Evolutionary conservation across 2,797 vertebrate genomes (phyloP), one percentile per base, ranked within the genome.

Genomic region (Alosa sapidissima): DNA sequence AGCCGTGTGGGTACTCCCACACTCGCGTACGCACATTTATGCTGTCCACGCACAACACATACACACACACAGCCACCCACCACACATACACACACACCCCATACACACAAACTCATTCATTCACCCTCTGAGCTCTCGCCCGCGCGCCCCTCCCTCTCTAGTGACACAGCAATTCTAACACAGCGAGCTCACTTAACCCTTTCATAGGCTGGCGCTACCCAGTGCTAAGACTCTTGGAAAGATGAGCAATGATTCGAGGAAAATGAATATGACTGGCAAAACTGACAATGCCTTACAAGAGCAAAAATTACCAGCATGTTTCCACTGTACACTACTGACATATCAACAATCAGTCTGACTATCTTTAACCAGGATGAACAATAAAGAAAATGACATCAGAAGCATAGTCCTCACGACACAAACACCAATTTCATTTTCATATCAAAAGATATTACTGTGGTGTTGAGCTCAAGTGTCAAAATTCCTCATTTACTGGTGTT

Each of bases 161-260:
- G 60, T 95, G 94, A 94, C 91, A 89, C 89, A 90, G 92, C 91
- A 83, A 84, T 91, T 93, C 68, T 87, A 49, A 81, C 89, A 81
- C 78, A 85, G 14, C 83, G 86, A 86, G 83, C 19, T 16, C 81
- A 89, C 72, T 92, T 91, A 91, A 93, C 90, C 89, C 88, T 87
- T 90, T 78, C 86, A 86, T 48, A 90, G 89, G 88, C 92, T 89
- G 54, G 72, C 72, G 6, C 72, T 78, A 21, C 72, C 72, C 72
- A 19, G 10, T 5, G 8, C 72, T 78, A 16, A 13, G 72, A 78
- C 14, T 78, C 72, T 8, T 47, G 41, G 72, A 78, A 47, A 47
- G 41, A 4, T 16, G 36, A 78, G 72, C 16, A 45, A 16, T 36
- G 16, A 7, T 21, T 78, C 1, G 11, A 78, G 72, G 72, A 47